These are phyloP conservation scores for Papilio glaucus DNA, from an alignment of 1,140 invertebrate genomes.

Conservation along the genomic window DNA sequence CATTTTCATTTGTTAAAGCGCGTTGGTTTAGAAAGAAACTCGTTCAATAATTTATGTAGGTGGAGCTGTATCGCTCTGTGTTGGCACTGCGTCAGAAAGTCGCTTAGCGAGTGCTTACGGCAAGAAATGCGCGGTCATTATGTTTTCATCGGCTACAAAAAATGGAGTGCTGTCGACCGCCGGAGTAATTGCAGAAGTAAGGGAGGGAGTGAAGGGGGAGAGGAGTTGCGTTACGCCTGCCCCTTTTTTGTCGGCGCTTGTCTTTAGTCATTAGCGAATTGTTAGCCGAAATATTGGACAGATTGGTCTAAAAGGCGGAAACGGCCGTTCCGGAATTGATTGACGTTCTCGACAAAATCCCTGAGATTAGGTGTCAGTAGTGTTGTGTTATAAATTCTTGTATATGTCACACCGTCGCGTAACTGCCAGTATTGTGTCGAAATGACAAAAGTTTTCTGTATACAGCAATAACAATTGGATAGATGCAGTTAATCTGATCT, in stretches of 20 bases:
- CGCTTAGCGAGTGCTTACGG: constrained; percentile 32
- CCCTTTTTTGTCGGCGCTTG: constrained; percentile 25
- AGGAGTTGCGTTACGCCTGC: neutral
- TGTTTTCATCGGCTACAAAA: constrained; percentile 30
- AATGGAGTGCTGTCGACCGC: constrained; percentile 34
- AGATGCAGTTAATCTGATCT: no score
- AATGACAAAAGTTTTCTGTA: no score
- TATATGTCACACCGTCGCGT: no score
- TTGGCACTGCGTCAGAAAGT: constrained; percentile 32
- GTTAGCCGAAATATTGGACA: constrained; percentile 26
- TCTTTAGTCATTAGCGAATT: constrained; percentile 30
- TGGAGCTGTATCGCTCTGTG: constrained; percentile 4
- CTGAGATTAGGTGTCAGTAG: constrained; percentile 7
- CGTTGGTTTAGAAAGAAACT: constrained; percentile 5
- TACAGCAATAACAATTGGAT: no score
- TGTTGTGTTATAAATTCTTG: neutral
- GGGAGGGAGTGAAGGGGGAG: neutral
- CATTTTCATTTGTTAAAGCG: constrained; percentile 6
- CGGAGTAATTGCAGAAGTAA: constrained; percentile 22
- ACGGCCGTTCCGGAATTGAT: neutral
- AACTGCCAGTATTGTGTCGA: no score
- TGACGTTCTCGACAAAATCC: constrained; percentile 10
- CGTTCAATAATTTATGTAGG: neutral
- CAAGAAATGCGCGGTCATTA: constrained; percentile 34
- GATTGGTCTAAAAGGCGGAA: constrained; percentile 11